Evolutionary conservation across 53 echinoderm and acorn worm species (phyloP), one percentile per base, ranked within the genome.

Genomic region (Mesocentrotus franciscanus): DNA sequence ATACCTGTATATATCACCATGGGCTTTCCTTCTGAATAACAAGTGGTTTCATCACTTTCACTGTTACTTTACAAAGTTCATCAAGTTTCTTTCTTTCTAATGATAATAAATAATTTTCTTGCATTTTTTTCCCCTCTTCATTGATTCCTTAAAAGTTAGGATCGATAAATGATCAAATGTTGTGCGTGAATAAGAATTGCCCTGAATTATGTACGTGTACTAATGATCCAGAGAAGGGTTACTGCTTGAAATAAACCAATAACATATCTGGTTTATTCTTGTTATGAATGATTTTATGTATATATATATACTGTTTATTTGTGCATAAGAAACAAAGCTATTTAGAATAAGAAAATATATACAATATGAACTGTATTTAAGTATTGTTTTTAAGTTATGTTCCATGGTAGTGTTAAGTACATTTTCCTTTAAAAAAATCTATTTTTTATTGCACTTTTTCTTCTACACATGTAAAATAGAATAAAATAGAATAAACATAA

Each of bases 361-460:
- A 62, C 14, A 62, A 16, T 62, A 16, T 62, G 3, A 62, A 62
- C 62, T 16, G 62, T 62, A 62, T 16, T 61, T 61, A 16, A 0
- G 4, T 14, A 16, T 61, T 61, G 16, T 14, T 4, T 62, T 62
- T 49, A 49, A 49, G 18, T 62, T 18, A 68, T 26, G 22, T 20
- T 68, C 22, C 68, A 20, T 68, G 18, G 68, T 68, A 9, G 49
- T 68, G 26, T 68, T 68, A 26, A 8, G 20, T 68, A 68, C 24
- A 68, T 8, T 68, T 68, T 68, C 68, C 68, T 68, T 49, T 49
- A 29, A 30, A 17, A 81, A 79, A 0, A 18, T 10, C 13, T 39
- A 81, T 42, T 81, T 42, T 81, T 81, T 42, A 81, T 81, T 81
- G 81, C 81, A 81, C 81, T 18, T 42, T 39, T 81, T n/a, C 18